Conservation (phyloP, 2,888 invertebrate species). For the Mimachlamys varia region DNA sequence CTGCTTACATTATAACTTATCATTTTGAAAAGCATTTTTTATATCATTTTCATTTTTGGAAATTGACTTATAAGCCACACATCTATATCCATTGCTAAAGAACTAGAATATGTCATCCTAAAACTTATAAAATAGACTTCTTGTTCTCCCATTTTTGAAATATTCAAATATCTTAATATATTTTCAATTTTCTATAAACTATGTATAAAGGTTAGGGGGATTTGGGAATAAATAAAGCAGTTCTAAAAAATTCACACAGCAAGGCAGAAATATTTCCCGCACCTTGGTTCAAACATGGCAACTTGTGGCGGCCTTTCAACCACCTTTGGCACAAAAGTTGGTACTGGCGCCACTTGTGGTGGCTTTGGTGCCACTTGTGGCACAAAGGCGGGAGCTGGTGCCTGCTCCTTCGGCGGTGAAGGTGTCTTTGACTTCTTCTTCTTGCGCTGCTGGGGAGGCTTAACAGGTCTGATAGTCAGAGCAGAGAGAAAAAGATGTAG, state of each 20-base stretch:
- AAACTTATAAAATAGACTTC: too few relatives aligned
- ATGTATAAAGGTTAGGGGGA: neutral
- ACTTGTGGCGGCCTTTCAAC: slow-evolving; percentile 40
- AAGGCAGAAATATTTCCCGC: slow-evolving; percentile 36
- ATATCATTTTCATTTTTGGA: too few relatives aligned
- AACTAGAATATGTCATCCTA: too few relatives aligned
- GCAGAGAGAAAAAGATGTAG: slow-evolving; percentile 7
- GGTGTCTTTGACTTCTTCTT: slow-evolving; percentile 61
- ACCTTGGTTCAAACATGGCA: slow-evolving; percentile 39
- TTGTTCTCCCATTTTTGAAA: too few relatives aligned
- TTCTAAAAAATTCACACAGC: slow-evolving; percentile 41
- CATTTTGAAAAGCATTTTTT: too few relatives aligned
- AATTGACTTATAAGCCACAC: too few relatives aligned
- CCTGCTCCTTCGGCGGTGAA: slow-evolving; percentile 65
- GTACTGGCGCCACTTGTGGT: slow-evolving; percentile 45
- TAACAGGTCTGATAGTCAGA: slow-evolving; percentile 56
- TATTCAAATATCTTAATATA: too few relatives aligned
- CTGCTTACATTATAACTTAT: too few relatives aligned
- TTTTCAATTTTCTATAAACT: too few relatives aligned
- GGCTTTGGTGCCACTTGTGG: slow-evolving; percentile 43
- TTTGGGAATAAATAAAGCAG: neutral
- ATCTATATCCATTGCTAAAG: too few relatives aligned
- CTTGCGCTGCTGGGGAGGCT: slow-evolving; percentile 64
- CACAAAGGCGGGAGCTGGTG: slow-evolving; percentile 45
- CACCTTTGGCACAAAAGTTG: slow-evolving; percentile 49